Base-by-base conservation (phyloP, 2,888 invertebrate genomes). In the Ernsta delagoae region DNA sequence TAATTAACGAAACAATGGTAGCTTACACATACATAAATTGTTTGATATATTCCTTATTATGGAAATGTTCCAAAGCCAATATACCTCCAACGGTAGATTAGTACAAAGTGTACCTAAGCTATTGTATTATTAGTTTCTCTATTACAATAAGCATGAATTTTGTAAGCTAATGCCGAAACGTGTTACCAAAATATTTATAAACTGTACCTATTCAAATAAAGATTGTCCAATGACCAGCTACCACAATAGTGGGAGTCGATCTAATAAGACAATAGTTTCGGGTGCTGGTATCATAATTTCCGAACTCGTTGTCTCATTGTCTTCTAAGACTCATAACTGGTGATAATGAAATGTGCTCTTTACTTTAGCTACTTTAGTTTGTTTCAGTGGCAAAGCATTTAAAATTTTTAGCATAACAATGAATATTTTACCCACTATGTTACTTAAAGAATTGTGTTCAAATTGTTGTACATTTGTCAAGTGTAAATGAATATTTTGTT, bases 171-270 rank as follows among this genome's bases (percentile, higher is more conserved):
- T 12, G 39, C 61, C 45, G 43, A 67, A 67, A 67, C 48, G 62
- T 68, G 67, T 68, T 62, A 48, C 57, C 62, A 68, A 62, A 68
- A 68, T 68, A 68, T 57, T 39, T 36, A 54, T 36, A 31, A 41
- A 24, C 56, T 34, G 56, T n/a, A n/a, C n/a, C n/a, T 67, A 60
- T 62, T 68, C 61, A 68, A 68, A 62, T 68, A 68, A 53, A 54
- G 41, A 68, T 68, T 62, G 61, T 57, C 8, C 57, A 34, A 6
- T 34, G 11, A 9, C 6, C 39, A 45, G n/a, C 39, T 62, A 56
- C 60, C 62, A 62, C 61, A 11, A 34, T 53, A 36, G 67, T 60
- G 66, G 60, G 66, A 66, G 50, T 6, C 36, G 34, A 45, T 60
- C 66, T 66, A 66, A 66, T 60, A 53, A 11, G 34, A 66, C 66